These are phyloP conservation scores for Sarcophilus harrisii DNA, from an alignment of 2,797 vertebrate species.

Conservation along the genomic window DNA sequence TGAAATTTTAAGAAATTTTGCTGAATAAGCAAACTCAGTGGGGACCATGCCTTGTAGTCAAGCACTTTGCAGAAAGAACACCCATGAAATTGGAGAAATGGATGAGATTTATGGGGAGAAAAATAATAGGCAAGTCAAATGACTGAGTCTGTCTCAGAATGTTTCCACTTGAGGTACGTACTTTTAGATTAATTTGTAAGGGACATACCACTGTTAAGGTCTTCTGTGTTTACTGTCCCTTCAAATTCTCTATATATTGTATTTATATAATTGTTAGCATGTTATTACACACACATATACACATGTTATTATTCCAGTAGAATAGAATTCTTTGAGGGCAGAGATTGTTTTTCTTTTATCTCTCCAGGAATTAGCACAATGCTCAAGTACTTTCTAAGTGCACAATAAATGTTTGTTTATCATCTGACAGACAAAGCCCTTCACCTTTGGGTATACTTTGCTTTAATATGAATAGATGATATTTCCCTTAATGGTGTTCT, in stretches of 20 bases:
- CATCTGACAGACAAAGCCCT: not conserved
- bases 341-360: not conserved
- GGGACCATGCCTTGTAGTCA: not conserved
- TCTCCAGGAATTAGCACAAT: not conserved
- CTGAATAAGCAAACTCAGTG: not conserved
- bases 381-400: not conserved
- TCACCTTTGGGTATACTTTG: not conserved
- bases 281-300: not conserved
- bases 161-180: not conserved
- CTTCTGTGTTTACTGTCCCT: not conserved
- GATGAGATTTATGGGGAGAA: not conserved
- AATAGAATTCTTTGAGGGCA: not conserved
- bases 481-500: not conserved
- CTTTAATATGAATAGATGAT: not conserved
- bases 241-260: not conserved
- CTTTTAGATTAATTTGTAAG: not conserved
- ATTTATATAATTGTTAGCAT: not conserved
- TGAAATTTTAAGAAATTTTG: not conserved
- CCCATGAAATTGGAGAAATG: not conserved
- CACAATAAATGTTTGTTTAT: not conserved
- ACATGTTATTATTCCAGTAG: not conserved
- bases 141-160: not conserved
- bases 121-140: not conserved
- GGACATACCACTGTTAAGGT: not conserved
- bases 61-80: not conserved